These are phyloP conservation scores for Phacellophora camtschatica DNA, from an alignment of 30 jellyfish, hydroid and myxozoan species.

Conservation along the genomic window DNA sequence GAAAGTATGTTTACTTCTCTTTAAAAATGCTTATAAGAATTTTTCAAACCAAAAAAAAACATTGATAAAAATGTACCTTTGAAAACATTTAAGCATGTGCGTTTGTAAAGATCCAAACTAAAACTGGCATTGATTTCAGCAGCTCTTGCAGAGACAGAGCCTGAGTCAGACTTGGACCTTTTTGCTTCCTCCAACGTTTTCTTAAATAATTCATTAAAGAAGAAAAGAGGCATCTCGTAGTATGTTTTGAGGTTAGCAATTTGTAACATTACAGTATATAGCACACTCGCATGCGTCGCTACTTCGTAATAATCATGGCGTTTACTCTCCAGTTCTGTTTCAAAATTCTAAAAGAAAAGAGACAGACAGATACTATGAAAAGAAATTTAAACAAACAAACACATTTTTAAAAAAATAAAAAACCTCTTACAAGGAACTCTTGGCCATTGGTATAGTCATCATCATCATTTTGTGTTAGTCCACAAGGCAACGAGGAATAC, in stretches of 20 bases:
- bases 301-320: constrained; percentile 42
- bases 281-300: constrained; percentile 18
- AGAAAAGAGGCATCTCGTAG: constrained; percentile 35
- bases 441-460: no score
- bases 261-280: constrained; percentile 25
- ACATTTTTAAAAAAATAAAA: no score
- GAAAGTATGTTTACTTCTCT: neutral
- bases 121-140: constrained; percentile 49
- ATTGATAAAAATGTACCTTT: constrained; percentile 43
- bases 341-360: constrained; percentile 1
- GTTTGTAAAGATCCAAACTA: constrained; percentile 38
- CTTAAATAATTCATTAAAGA: constrained; percentile 45
- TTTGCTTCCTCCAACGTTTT: constrained; percentile 35
- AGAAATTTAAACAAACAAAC: no score
- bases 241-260: constrained; percentile 11
- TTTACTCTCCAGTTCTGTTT: constrained; percentile 12
- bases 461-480: no score
- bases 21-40: neutral
- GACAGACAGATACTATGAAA: neutral
- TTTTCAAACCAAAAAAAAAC: neutral
- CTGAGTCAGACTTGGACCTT: constrained; percentile 46
- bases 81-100: constrained; percentile 40
- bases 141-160: constrained; percentile 43
- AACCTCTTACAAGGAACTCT: no score
- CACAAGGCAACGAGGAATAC: no score